Evolutionary conservation across 1,140 invertebrate species (phyloP).

Genomic region (Brachionus koreanus): DNA sequence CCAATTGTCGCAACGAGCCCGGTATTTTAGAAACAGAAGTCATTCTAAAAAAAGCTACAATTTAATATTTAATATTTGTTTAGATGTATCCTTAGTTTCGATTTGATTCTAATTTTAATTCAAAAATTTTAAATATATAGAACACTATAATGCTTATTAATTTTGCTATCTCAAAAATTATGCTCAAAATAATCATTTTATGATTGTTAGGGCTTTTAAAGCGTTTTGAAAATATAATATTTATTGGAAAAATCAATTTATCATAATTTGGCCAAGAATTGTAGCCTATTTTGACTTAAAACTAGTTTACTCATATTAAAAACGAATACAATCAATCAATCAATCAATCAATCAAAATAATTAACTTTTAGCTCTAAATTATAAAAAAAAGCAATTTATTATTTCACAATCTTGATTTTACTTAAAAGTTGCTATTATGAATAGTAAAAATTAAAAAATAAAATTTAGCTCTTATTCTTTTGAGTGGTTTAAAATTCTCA

Average conservation of each 20-base stretch:
- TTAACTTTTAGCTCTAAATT: no score
- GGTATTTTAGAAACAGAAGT: conserved; percentile 1
- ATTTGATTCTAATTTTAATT: neutral
- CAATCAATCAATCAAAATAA: no score
- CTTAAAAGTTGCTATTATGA: no score
- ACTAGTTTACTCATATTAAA: no score
- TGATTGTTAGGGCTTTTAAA: neutral
- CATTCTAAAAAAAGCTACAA: neutral
- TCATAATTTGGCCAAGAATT: neutral
- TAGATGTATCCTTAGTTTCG: neutral
- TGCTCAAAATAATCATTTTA: conserved; percentile 4
- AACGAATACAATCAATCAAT: no score
- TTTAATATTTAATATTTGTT: neutral
- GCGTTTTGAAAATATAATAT: neutral
- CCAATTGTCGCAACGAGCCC: neutral
- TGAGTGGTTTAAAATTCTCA: no score
- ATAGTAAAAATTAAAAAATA: no score
- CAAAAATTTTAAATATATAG: neutral
- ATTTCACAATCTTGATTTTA: no score
- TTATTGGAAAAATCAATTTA: neutral
- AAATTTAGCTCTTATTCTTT: no score
- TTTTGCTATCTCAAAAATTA: neutral
- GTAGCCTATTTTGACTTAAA: neutral
- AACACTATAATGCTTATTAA: neutral
- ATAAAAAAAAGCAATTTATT: no score